Base-by-base conservation (phyloP, 1,140 invertebrate species). In the Ctenoplectra terminalis region DNA sequence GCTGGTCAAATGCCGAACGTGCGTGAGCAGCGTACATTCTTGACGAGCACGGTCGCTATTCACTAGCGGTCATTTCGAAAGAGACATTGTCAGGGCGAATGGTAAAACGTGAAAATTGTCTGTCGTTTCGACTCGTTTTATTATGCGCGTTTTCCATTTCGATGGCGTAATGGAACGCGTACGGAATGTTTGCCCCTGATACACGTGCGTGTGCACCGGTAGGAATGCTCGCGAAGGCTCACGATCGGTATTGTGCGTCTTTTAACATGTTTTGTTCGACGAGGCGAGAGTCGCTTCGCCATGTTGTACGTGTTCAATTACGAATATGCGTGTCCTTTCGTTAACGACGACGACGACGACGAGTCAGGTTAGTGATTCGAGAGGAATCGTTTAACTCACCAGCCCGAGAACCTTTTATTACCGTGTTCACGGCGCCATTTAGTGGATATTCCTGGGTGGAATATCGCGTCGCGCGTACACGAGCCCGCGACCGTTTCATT, bases 91-190 rank as follows among this genome's bases (percentile, higher is more conserved):
- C 48, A 61, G 17, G 11, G 13, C 23, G 23, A 56, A 72, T 50
- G 46, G 69, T 50, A 40, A 77, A 81, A 66, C 72, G 63, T n/a
- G 80, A 81, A 81, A 81, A 81, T 81, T 77, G 80, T 74, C 61
- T 52, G 63, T 81, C 80, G 61, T 31, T 74, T 60, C 40, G 80
- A 43, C 63, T 58, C n/a, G 73, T 74, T 81, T 81, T 81, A 81
- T 77, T 54, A 73, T 60, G 63, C 34, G 72, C 72, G 40, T 81
- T 81, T 69, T 29, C 52, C 40, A 72, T 13, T 23, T 34, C 80
- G 80, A 82, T 69, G 64, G 46, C 56, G 46, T 69, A 67, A 67
- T 77, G 80, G 79, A 75, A 81, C 79, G 79, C 61, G 50, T 61
- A 13, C 34, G 80, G 40, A 69, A 82, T 77, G 64, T 77, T 81